Evolutionary conservation across 2,113 vertebrate species (phyloP), one percentile per base, ranked within the genome.

Genomic region (Galemys pyrenaicus): DNA sequence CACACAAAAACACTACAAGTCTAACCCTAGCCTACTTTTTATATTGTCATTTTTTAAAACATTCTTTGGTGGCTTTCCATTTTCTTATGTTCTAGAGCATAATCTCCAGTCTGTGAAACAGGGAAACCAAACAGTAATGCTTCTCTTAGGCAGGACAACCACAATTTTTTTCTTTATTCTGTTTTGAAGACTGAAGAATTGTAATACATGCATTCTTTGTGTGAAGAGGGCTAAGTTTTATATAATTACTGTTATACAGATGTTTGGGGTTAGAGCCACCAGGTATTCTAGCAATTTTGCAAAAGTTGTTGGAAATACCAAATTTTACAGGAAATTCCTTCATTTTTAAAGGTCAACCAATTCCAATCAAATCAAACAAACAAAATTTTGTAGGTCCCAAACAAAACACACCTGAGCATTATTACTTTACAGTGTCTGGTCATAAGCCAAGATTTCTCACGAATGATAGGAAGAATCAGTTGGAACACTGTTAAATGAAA

Each of bases 321-420:
- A 0, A 32, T 54, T 74, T 80, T 32, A 37, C n/a, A 49, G 19
- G 39, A 79, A 24, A 11, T 67, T 92, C 49, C 28, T 78, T 83
- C 30, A 51, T 39, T 82, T 77, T 75, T 60, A 77, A 80, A 94
- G 32, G 41, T 6, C 3, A 70, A 35, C 16, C 20, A 41, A 49
- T 92, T 92, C 13, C 44, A 77, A 71, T 46, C 13, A 94, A 92
- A 68, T 94, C 2, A 58, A 82, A 93, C 9, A 67, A 44, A 73
- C 16, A 54, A 44, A 71, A 49, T 28, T 4, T 26, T 84, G 11
- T 86, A 8, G 28, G 58, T 75, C 26, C 11, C 44, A 64, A 37
- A 44, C 6, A 82, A 78, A 85, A 51, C 22, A 56, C 19, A 85
- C 9, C 11, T 46, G 7, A 44, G 8, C 20, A 35, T 68, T 84